A percentile compares a stretch with the other conserved stretches of the same genome.
Conservation (phyloP, 2,797 vertebrate genomes). For the Podargus strigoides region DNA sequence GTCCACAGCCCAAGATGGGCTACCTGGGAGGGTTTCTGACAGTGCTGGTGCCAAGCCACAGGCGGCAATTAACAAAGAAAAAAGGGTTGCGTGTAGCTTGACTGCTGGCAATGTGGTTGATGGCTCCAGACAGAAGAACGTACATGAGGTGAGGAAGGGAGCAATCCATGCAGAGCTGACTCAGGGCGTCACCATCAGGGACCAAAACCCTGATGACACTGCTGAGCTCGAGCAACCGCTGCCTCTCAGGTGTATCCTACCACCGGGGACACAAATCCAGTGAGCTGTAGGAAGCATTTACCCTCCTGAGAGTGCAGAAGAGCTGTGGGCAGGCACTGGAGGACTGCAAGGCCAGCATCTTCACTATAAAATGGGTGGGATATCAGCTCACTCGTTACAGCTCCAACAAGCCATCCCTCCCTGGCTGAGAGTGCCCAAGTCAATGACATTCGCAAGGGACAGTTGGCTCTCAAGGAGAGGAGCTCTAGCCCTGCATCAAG, state of each 20-base stretch:
- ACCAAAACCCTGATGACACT: neutral
- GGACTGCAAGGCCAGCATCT: neutral
- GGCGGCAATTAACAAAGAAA: conserved; percentile 7
- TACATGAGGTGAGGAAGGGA: neutral
- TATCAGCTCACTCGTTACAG: neutral
- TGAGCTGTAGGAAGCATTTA: neutral
- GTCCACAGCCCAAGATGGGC: conserved; percentile 42
- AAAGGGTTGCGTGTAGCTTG: neutral
- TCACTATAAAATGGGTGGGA: neutral
- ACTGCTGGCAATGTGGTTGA: conserved; percentile 15
- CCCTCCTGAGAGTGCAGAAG: neutral
- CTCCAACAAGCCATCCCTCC: neutral
- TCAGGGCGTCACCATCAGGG: neutral
- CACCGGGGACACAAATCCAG: neutral
- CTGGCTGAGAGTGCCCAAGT: neutral
- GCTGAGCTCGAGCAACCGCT: neutral
- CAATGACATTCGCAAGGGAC: neutral
- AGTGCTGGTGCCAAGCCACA: conserved; percentile 45
- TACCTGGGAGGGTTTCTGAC: conserved; percentile 51
- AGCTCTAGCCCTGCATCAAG: neutral
- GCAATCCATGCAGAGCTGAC: neutral
- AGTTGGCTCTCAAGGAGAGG: neutral
- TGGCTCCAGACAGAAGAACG: neutral
- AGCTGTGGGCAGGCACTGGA: neutral
- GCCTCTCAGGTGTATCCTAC: neutral